Percentiles rank a stretch among this genome's conserved stretches.
Conservation (phyloP, 2,113 vertebrate species). For the Chaetodon trifascialis region DNA sequence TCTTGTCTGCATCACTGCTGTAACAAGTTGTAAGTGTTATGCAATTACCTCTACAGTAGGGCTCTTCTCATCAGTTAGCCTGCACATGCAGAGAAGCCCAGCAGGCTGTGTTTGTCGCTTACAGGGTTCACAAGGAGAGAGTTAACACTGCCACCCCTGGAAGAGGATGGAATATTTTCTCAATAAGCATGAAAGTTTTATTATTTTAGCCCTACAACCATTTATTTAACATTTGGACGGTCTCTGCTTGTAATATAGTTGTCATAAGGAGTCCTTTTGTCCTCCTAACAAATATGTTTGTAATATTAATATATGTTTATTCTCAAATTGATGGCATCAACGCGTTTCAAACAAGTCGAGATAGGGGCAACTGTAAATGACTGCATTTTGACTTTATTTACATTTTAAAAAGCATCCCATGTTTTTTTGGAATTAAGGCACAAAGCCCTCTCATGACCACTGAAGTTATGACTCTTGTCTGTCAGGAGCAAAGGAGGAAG, state of each 20-base stretch:
- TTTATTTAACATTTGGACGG: not conserved
- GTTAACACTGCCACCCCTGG: not conserved
- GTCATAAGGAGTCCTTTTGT: not conserved
- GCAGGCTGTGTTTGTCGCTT: not conserved
- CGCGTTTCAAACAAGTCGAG: no score
- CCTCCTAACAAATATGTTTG: not conserved
- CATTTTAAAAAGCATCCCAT: no score
- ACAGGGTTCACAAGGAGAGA: not conserved
- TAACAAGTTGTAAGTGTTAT: slow-evolving; percentile 44
- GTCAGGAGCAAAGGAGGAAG: not conserved
- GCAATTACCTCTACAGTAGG: slow-evolving; percentile 40
- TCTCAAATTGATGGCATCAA: no score
- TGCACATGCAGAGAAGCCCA: not conserved
- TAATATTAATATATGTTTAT: no score
- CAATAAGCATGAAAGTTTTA: not conserved
- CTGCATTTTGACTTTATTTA: no score
- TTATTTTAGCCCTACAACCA: not conserved
- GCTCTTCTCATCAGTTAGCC: slow-evolving; percentile 38
- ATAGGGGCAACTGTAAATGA: no score
- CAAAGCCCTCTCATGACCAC: not conserved
- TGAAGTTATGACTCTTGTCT: not conserved
- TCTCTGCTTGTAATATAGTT: not conserved
- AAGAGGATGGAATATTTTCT: not conserved
- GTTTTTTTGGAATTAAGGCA: not conserved
- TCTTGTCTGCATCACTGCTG: slow-evolving; percentile 46